These are phyloP conservation scores for Odontomachus brunneus DNA, from an alignment of 1,140 invertebrate species.

Conservation along the genomic window DNA sequence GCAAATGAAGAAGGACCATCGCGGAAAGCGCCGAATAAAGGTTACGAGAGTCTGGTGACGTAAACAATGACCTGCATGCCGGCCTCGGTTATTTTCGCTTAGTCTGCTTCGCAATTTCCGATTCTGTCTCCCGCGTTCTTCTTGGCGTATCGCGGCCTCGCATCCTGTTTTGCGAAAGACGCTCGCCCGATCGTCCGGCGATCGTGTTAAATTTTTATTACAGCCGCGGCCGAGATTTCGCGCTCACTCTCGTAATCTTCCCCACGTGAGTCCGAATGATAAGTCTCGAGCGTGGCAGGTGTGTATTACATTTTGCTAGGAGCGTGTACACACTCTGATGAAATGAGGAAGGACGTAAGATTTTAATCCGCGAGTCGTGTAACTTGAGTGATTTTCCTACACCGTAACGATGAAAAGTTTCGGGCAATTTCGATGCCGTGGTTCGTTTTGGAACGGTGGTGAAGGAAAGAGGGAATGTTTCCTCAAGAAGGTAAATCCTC, in stretches of 20 bases:
- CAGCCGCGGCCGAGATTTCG: background rate
- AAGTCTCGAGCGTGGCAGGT: background rate
- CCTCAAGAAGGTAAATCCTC: background rate
- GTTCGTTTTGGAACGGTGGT: background rate
- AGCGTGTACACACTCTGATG: background rate
- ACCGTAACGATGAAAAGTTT: background rate
- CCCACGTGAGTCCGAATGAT: background rate
- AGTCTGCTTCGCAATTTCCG: conserved; percentile 53
- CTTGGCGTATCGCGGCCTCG: background rate
- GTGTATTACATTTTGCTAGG: background rate
- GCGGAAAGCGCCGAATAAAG: conserved; percentile 50
- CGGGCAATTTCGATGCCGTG: background rate
- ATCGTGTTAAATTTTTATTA: conserved; percentile 27
- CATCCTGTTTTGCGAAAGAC: conserved; percentile 45
- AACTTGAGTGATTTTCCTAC: background rate
- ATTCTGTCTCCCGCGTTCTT: conserved; percentile 17
- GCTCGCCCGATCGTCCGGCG: background rate
- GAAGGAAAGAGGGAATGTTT: background rate
- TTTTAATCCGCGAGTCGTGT: background rate
- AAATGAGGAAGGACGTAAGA: background rate
- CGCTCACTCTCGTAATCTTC: background rate
- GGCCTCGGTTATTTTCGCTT: conserved; percentile 60
- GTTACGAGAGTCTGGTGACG: conserved; percentile 54
- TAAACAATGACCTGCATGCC: conserved; percentile 66
- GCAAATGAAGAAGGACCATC: conserved; percentile 46